These are phyloP conservation scores for Arvicanthis niloticus DNA, from an alignment of 2,113 vertebrate genomes.

Conservation along the genomic window DNA sequence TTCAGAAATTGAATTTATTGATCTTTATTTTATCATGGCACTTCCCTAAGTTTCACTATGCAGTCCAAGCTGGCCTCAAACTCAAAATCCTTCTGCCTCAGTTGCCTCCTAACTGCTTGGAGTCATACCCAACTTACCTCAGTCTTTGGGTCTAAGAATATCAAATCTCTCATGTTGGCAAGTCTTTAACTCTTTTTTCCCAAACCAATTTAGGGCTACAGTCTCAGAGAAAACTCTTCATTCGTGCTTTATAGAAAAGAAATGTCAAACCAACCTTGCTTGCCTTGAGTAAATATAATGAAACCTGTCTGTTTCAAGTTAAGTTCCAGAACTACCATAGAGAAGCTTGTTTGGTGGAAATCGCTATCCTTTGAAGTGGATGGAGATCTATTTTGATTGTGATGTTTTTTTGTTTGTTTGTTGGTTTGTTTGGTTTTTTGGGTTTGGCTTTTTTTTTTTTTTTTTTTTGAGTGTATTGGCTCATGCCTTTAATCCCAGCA, in stretches of 20 bases:
- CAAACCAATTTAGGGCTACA: background rate
- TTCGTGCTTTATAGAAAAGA: background rate
- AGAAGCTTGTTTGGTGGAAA: background rate
- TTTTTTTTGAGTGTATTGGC: too few relatives aligned
- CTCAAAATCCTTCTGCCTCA: background rate
- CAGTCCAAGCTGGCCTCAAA: background rate
- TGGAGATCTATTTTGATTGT: background rate
- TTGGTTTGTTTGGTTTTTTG: too few relatives aligned
- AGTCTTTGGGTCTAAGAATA: background rate
- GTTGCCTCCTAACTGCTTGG: background rate
- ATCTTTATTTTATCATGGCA: too few relatives aligned
- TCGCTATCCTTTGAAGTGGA: background rate
- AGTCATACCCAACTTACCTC: background rate
- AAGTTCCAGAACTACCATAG: background rate
- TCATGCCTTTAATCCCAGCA: too few relatives aligned
- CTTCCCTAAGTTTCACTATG: background rate
- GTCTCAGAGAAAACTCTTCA: background rate
- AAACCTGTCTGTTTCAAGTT: background rate
- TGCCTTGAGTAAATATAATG: background rate
- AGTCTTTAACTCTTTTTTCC: background rate
- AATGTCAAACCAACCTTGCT: conserved; percentile 31
- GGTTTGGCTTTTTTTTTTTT: too few relatives aligned
- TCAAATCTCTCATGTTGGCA: background rate
- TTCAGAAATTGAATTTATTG: background rate
- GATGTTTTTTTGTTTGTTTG: background rate